Percentiles rank a stretch among this genome's conserved stretches.
phyloP scores from a whole-genome alignment of 2,113 vertebrate species.

The Misgurnus mizolepis region DNA sequence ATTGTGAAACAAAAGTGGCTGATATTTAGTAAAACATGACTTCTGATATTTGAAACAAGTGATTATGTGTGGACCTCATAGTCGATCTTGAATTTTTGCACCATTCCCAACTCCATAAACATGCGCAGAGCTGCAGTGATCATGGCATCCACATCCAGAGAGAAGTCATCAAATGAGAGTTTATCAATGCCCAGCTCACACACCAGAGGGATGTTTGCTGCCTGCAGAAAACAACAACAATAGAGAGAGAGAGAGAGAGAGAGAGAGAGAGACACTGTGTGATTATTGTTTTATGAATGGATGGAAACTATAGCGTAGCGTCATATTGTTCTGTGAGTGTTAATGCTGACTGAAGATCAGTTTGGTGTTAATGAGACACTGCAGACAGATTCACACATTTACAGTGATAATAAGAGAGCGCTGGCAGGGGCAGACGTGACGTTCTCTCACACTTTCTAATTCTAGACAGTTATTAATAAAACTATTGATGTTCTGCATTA shows the following conservation, averaged over 20 bases:
- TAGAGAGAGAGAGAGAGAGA: conserved; percentile 19
- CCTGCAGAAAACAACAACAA: conserved; percentile 75
- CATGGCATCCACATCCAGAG: conserved; percentile 95
- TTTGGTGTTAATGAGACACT: conserved; percentile 9
- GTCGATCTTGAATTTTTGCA: conserved; percentile 99
- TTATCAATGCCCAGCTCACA: conserved; percentile 93
- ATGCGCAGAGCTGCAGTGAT: conserved; percentile 94
- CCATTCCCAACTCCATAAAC: conserved; percentile 98
- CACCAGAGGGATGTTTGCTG: conserved; percentile 92
- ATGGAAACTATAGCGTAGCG: not conserved
- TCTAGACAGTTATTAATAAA: conserved; percentile 48
- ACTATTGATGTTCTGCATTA: conserved; percentile 1
- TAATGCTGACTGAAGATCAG: conserved; percentile 10
- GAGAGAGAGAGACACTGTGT: not conserved
- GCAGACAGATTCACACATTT: conserved; percentile 14
- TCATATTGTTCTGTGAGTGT: not conserved
- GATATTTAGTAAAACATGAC: too few species aligned
- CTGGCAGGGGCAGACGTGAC: conserved; percentile 54
- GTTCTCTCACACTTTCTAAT: conserved; percentile 59
- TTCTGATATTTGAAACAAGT: not conserved
- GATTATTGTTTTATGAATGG: conserved; percentile 12
- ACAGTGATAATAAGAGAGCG: conserved; percentile 63
- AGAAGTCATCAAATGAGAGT: conserved; percentile 98
- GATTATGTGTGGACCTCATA: conserved; percentile 83
- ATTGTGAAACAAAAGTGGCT: too few species aligned